A percentile compares a stretch with the other conserved stretches of the same genome.
Conservation (phyloP, 2,797 vertebrate species). For the Crocodylus rhombifer region DNA sequence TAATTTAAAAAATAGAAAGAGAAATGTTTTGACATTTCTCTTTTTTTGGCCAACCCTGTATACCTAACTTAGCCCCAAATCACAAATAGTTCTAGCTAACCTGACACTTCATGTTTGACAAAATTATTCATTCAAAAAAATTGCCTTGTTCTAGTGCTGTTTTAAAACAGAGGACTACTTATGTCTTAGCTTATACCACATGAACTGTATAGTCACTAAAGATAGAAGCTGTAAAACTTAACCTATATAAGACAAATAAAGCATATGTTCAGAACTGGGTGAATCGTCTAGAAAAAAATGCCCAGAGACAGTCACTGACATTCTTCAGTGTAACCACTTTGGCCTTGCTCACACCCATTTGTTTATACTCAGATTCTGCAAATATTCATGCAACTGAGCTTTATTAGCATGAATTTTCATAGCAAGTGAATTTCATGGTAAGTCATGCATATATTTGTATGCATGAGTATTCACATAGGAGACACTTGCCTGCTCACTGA, state of each 20-base stretch:
- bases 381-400: neutral
- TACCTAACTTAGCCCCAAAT: too few relatives aligned
- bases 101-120: neutral
- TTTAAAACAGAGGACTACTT: neutral
- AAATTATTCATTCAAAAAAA: neutral
- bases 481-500: neutral
- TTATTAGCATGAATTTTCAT: conserved; percentile 32
- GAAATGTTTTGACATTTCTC: too few relatives aligned
- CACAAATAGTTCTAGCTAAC: too few relatives aligned
- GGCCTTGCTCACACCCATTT: neutral
- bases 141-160: neutral
- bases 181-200: neutral
- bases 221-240: rapidly evolving
- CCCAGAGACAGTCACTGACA: neutral
- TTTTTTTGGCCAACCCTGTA: too few relatives aligned
- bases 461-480: conserved; percentile 8
- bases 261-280: neutral
- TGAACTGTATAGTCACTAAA: neutral
- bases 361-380: conserved; percentile 21
- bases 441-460: neutral
- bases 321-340: neutral
- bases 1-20: too few relatives aligned
- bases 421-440: conserved; percentile 43
- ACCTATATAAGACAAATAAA: neutral
- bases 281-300: conserved; percentile 20